Evolutionary conservation across 2,113 vertebrate species (phyloP).

Genomic region (Eulacestoma nigropectus): DNA sequence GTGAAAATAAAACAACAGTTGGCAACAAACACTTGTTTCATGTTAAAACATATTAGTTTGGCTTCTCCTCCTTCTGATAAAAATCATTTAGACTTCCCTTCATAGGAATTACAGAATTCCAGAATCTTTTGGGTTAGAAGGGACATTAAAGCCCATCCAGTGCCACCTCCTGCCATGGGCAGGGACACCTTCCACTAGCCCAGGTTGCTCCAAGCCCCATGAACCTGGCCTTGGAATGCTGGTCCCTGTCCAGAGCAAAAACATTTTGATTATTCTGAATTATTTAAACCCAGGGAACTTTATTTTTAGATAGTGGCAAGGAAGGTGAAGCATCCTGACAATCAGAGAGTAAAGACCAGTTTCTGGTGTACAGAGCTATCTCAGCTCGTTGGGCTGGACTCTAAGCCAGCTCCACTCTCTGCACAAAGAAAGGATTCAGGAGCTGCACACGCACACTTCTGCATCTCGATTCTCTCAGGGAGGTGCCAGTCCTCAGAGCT

Average conservation of each 20-base stretch:
- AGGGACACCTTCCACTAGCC: not conserved
- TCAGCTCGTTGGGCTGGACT: not conserved
- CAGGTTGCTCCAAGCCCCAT: not conserved
- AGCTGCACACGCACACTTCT: not conserved
- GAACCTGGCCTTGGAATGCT: not conserved
- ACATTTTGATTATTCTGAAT: not conserved
- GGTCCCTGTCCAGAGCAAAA: not conserved
- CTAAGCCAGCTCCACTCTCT: not conserved
- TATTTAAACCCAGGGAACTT: not conserved
- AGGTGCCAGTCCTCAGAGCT: not conserved
- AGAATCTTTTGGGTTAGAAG: not conserved
- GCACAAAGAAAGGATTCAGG: not conserved
- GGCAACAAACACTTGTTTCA: not conserved
- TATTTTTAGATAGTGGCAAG: not conserved
- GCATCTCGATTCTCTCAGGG: not conserved
- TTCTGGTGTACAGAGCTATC: not conserved
- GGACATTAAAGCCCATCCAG: not conserved
- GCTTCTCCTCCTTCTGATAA: not conserved
- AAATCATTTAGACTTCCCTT: not conserved
- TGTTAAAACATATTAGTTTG: not conserved
- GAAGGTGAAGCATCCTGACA: not conserved
- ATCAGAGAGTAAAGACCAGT: not conserved
- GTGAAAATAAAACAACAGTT: not conserved
- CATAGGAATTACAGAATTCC: not conserved
- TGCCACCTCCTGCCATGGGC: not conserved